Evolutionary conservation across 1,140 invertebrate genomes (phyloP), one percentile per base, ranked within the genome.

Genomic region (Lethrus apterus): DNA sequence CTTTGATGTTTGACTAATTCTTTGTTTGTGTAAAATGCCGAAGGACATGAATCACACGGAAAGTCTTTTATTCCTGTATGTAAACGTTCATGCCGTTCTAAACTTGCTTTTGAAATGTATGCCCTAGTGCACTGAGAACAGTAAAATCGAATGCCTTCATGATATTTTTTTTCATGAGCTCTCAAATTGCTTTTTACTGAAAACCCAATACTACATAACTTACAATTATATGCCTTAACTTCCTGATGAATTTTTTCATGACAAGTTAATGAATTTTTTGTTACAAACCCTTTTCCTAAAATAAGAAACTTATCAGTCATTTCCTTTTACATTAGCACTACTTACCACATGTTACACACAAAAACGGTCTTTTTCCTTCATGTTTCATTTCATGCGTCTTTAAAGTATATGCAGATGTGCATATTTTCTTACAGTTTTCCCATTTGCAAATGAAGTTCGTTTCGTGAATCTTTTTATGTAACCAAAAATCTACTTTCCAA

Each of bases 1-100:
- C 48, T 47, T 14, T 51, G 48, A 32, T 56, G 54, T 36, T 56
- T 56, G 21, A 54, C 2, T 13, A 56, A 33, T 29, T 56, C 54
- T 36, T 54, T 56, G 10, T 48, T 54, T 2, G 54, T 56, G 33
- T 56, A 56, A 48, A 56, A 56, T 8, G 51, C 51, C 19, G 51
- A 38, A 8, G 48, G 17, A 34, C 54, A 56, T 11, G 34, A 23
- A 11, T 48, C 32, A 45, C 54, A 56, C 19, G 50, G 38, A 29
- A 53, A 56, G 43, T 56, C 48, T 30, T 51, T 56, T 20, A 56
- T 44, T n/a, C 54, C 54, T 9, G 48, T 48, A 30, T 56, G 54
- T 19, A 51, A 44, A 17, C 44, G 33, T 34, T 56, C 54, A 35
- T 56, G 54, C 13, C 54, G 30, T 19, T 56, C 48, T 17, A 56